Conservation (phyloP, 2,797 vertebrate species). For the Muscicapa comitata region DNA sequence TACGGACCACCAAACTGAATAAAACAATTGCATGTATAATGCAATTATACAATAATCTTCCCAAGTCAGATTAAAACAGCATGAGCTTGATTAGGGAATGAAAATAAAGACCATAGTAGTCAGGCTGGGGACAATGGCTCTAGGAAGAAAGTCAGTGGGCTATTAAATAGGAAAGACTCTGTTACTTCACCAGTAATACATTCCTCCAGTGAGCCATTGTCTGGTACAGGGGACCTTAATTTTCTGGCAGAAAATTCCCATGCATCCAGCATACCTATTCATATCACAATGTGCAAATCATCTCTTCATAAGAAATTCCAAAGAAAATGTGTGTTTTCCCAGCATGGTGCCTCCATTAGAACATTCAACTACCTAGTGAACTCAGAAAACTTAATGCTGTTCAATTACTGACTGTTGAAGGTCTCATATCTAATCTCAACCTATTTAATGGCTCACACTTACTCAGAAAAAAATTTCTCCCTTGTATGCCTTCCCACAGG, state of each 20-base stretch:
- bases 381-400: constrained; percentile 70
- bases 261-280: constrained; percentile 75
- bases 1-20: background rate
- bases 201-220: constrained; percentile 70
- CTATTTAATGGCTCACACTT: constrained; percentile 29
- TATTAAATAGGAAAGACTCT: constrained; percentile 91
- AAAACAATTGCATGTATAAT: background rate
- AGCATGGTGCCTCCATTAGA: constrained; percentile 75
- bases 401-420: constrained; percentile 66
- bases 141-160: constrained; percentile 84
- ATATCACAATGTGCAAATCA: constrained; percentile 74
- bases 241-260: constrained; percentile 64
- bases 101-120: constrained; percentile 69
- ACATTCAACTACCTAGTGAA: constrained; percentile 65
- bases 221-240: constrained; percentile 64
- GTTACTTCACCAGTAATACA: constrained; percentile 82
- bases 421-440: constrained; percentile 63
- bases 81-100: constrained; percentile 71
- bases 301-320: constrained; percentile 63
- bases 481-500: background rate
- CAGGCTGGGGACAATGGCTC: constrained; percentile 66
- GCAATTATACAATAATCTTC: background rate
- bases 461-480: background rate
- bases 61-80: constrained; percentile 61
- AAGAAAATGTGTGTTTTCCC: constrained; percentile 70